Evolutionary conservation across 2,888 invertebrate genomes (phyloP).

Genomic region (Neoitamus cyanurus): DNA sequence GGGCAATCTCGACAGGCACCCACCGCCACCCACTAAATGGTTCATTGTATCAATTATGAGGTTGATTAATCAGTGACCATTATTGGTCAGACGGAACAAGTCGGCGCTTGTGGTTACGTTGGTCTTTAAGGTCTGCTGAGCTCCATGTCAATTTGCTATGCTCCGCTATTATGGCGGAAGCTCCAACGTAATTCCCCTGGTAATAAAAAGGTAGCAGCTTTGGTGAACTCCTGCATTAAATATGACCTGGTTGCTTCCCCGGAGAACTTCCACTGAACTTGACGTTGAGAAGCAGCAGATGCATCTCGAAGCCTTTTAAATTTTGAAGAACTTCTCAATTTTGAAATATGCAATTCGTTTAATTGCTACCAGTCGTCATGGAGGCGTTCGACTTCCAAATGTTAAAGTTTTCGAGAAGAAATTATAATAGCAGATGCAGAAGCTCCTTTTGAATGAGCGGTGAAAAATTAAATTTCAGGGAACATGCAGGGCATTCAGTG

Average conservation of each 20-base stretch:
- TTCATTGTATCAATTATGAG: conserved; percentile 49
- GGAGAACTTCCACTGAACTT: background rate
- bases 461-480: conserved; percentile 9
- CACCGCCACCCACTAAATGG: conserved; percentile 1
- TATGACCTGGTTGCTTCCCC: conserved; percentile 21
- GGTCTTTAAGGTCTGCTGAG: conserved; percentile 27
- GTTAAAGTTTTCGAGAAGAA: background rate
- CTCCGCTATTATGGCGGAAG: background rate
- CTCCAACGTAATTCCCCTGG: background rate
- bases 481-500: background rate
- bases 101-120: conserved; percentile 35
- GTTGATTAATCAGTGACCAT: conserved; percentile 50
- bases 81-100: conserved; percentile 46
- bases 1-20: background rate
- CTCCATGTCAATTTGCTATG: conserved; percentile 6
- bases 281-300: background rate
- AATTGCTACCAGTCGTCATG: background rate
- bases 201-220: conserved; percentile 45
- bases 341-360: conserved; percentile 30
- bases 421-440: conserved; percentile 24
- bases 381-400: background rate
- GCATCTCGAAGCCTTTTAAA: conserved; percentile 42
- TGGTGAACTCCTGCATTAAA: conserved; percentile 41
- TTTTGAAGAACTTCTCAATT: conserved; percentile 43
- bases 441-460: background rate